Evolutionary conservation across 2,888 invertebrate species (phyloP).

Genomic region (Drosophila lacicola): DNA sequence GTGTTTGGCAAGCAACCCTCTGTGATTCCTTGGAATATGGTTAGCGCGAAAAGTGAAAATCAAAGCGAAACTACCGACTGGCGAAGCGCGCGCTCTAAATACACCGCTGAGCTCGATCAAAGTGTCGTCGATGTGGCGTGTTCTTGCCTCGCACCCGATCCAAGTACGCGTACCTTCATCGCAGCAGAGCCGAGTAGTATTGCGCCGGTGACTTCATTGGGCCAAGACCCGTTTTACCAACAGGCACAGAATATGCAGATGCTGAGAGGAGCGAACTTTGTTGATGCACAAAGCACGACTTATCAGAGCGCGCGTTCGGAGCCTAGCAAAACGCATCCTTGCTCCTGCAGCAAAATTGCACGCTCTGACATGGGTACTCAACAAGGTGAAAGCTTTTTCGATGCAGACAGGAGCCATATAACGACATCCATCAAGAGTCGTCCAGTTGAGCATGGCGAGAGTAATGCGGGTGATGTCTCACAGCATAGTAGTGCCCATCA

Average conservation of each 20-base stretch:
- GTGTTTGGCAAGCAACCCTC: background rate
- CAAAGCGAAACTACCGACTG: too few species aligned
- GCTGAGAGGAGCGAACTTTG: too few species aligned
- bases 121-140: too few species aligned
- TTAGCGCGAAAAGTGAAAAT: background rate
- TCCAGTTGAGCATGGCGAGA: background rate
- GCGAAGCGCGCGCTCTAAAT: too few species aligned
- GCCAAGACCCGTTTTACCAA: too few species aligned
- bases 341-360: background rate
- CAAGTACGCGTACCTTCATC: too few species aligned
- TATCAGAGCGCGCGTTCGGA: too few species aligned
- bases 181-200: too few species aligned
- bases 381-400: background rate
- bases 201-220: too few species aligned
- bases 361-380: background rate
- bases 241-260: too few species aligned
- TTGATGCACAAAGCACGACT: background rate
- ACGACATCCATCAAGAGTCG: constrained; percentile 14
- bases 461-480: background rate
- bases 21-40: background rate
- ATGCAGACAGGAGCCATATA: constrained; percentile 9
- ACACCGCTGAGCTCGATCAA: too few species aligned
- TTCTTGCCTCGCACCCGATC: too few species aligned
- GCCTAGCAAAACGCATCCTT: background rate
- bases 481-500: background rate